Conservation (phyloP, 2,113 vertebrate genomes). For the Chitala chitala region DNA sequence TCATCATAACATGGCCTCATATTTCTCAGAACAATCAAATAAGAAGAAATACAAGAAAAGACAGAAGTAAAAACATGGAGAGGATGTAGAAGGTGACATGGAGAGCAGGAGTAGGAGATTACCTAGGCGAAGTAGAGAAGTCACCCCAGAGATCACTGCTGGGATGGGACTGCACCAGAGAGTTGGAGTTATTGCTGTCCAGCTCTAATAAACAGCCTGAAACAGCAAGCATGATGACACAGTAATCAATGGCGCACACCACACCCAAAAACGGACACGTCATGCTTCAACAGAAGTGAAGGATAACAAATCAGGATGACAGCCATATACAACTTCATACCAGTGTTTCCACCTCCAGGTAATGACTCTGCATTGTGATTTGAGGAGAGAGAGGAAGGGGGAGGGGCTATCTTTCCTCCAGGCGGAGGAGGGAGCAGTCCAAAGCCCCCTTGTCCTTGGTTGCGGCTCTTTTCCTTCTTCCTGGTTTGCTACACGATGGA, state of each 20-base stretch:
- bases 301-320: background rate
- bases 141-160: conserved; percentile 84
- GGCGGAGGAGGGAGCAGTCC: conserved; percentile 85
- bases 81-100: background rate
- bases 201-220: conserved; percentile 60
- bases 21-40: background rate
- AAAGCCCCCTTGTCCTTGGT: conserved; percentile 69
- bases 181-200: conserved; percentile 58
- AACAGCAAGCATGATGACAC: background rate
- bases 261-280: background rate
- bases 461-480: conserved; percentile 77
- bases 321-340: conserved; percentile 45
- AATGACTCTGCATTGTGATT: conserved; percentile 65
- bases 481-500: conserved; percentile 68
- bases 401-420: conserved; percentile 72
- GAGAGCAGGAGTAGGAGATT: conserved; percentile 40
- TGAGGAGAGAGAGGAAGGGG: conserved; percentile 64
- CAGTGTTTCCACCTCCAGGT: conserved; percentile 58
- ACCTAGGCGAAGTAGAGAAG: conserved; percentile 83
- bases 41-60: background rate
- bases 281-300: background rate
- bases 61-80: background rate
- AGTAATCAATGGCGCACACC: background rate
- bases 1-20: too few species aligned
- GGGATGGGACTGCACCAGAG: conserved; percentile 41